Evolutionary conservation across 2,113 vertebrate genomes (phyloP), one percentile per base, ranked within the genome.

Genomic region (Copsychus sechellarum): DNA sequence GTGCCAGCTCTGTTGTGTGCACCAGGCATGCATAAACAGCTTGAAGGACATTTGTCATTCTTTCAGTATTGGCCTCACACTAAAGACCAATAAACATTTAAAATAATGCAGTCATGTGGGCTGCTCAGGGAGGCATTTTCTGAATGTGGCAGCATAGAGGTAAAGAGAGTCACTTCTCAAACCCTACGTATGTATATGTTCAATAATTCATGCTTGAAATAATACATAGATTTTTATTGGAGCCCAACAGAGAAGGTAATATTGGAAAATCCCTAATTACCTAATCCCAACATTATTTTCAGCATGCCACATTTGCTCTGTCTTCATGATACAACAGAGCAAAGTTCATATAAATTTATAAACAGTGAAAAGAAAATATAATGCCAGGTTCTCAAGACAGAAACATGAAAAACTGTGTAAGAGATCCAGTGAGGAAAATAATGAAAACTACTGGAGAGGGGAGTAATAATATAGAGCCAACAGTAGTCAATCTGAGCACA

Each of bases 401-500:
- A 87, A 86, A 57, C 54, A 31, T 7, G 16, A 72, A 82, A 69
- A 92, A 7, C 12, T 20, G 8, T 5, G 8, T 34, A 74, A 76
- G 29, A 66, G 29, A 43, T 73, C 36, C 50, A 60, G 23, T 28
- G 80, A 90, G 66, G 72, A 77, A 67, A 85, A 72, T 26, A 82
- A 53, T 48, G 61, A 91, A 89, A 87, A 36, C 0, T 1, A 24
- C 40, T 61, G 50, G 28, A 18, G 25, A 88, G 28, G 42, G 25
- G 20, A 88, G 6, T 34, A 90, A 45, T 79, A 88, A 45, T n/a
- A 24, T 1, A 57, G 66, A 92, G 57, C 50, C 71, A 90, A 47
- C 6, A 3, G 85, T 88, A 90, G 86, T 96, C 86, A 96, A 88
- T 94, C 95, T 81, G 71, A 94, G 64, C 93, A 93, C 90, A 94